Evolutionary conservation across 2,797 vertebrate genomes (phyloP).

Genomic region (Molossus alvarezi): DNA sequence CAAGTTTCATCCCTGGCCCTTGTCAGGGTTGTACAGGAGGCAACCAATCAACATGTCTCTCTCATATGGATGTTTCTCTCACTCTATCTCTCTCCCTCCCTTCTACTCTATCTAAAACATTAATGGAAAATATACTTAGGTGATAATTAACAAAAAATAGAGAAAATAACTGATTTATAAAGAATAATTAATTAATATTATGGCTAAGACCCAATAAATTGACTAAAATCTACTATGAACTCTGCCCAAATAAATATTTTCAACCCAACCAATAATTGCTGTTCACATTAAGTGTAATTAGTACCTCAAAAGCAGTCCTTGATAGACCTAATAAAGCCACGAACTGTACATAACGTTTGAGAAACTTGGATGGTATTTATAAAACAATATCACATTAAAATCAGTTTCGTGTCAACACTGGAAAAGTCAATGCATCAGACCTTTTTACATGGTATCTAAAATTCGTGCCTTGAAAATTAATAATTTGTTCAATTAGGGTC

Average conservation of each 20-base stretch:
- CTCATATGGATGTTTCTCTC: no score
- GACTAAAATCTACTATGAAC: neutral
- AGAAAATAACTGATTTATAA: neutral
- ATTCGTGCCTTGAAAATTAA: neutral
- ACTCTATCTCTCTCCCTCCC: no score
- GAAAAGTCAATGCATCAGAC: neutral
- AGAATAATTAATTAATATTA: neutral
- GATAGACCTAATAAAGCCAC: neutral
- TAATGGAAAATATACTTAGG: no score
- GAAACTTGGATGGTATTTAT: neutral
- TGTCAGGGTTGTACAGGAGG: no score
- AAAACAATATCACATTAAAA: neutral
- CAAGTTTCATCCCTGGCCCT: no score
- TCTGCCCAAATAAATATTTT: slow-evolving; percentile 27
- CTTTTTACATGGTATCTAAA: neutral
- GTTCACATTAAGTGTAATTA: neutral
- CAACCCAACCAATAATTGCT: neutral
- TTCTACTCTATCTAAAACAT: no score
- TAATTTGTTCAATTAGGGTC: neutral
- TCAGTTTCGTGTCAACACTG: neutral
- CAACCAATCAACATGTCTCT: no score
- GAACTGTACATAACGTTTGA: neutral
- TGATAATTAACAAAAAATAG: neutral
- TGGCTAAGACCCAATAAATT: neutral
- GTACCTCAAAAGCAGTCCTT: neutral